Percentiles rank a stretch among this genome's conserved stretches.
phyloP scores from a whole-genome alignment of 2,888 invertebrate genomes.

The Mellilla xanthometata region DNA sequence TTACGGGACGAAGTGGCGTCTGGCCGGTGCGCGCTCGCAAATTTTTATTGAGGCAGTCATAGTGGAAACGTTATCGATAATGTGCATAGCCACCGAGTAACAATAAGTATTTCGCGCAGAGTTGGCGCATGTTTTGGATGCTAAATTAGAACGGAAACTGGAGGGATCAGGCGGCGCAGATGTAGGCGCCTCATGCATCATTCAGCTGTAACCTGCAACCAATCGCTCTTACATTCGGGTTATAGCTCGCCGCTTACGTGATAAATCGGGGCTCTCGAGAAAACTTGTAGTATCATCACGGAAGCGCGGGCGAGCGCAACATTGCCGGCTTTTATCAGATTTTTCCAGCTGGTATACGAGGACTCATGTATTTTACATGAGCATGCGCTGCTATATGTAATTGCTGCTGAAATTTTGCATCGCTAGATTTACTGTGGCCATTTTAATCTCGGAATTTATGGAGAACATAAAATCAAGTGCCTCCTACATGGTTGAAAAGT shows the following conservation, averaged over 20 bases:
- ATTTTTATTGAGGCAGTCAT: constrained; percentile 48
- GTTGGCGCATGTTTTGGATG: constrained; percentile 47
- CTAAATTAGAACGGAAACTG: constrained; percentile 47
- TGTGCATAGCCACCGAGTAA: constrained; percentile 30
- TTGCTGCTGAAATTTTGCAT: constrained; percentile 39
- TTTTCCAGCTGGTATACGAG: constrained; percentile 51
- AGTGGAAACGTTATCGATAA: constrained; percentile 33
- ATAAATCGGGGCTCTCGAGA: constrained; percentile 52
- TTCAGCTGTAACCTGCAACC: constrained; percentile 59
- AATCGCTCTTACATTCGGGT: constrained; percentile 57
- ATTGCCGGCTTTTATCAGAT: constrained; percentile 56
- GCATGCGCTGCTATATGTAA: constrained; percentile 51
- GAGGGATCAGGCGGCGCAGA: constrained; percentile 13
- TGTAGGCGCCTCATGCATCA: constrained; percentile 52
- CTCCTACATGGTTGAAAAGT: constrained; percentile 12
- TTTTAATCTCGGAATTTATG: constrained; percentile 22
- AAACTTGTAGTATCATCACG: constrained; percentile 62
- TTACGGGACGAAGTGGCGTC: constrained; percentile 43
- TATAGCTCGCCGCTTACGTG: constrained; percentile 49
- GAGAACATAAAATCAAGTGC: constrained; percentile 14
- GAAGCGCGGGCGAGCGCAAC: constrained; percentile 48
- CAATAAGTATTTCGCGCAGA: constrained; percentile 31
- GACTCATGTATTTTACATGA: constrained; percentile 56
- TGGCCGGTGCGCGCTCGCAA: constrained; percentile 45
- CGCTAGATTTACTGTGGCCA: constrained; percentile 17